Conservation (phyloP, 1,140 invertebrate genomes). For the Pseudomyrmex flavicornis region DNA sequence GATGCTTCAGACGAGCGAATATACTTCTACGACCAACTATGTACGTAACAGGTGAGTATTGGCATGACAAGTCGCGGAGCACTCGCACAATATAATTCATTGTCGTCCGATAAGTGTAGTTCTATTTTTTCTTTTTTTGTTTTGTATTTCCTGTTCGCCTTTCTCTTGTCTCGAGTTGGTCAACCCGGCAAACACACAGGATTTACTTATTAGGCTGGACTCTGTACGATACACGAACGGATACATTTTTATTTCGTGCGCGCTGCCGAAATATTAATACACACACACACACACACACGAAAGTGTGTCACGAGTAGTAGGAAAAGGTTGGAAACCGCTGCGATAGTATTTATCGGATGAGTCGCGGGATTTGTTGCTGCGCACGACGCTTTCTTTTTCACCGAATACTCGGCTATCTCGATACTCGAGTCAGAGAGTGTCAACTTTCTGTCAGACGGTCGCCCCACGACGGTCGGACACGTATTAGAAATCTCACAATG, state of each 20-base stretch:
- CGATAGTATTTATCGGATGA: background rate
- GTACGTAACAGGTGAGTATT: no score
- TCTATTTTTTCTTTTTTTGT: no score
- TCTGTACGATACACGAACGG: no score
- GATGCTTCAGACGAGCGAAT: no score
- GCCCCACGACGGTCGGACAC: slow-evolving; percentile 51
- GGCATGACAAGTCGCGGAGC: background rate
- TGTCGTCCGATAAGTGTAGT: background rate
- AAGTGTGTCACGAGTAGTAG: slow-evolving; percentile 8
- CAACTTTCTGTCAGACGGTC: slow-evolving; percentile 36
- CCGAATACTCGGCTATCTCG: slow-evolving; percentile 31
- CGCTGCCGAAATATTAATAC: background rate
- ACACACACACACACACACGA: background rate
- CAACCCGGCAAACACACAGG: no score
- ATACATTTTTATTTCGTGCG: background rate
- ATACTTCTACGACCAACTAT: no score
- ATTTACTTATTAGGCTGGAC: no score
- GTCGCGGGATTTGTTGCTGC: background rate
- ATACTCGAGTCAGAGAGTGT: slow-evolving; percentile 27
- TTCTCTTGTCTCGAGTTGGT: background rate
- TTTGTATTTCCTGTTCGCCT: background rate
- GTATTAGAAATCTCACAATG: slow-evolving; percentile 71
- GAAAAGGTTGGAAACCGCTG: background rate
- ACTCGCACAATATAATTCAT: background rate
- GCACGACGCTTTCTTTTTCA: slow-evolving; percentile 30